Evolutionary conservation across 2,113 vertebrate genomes (phyloP).

Genomic region (Triplophysa dalaica): DNA sequence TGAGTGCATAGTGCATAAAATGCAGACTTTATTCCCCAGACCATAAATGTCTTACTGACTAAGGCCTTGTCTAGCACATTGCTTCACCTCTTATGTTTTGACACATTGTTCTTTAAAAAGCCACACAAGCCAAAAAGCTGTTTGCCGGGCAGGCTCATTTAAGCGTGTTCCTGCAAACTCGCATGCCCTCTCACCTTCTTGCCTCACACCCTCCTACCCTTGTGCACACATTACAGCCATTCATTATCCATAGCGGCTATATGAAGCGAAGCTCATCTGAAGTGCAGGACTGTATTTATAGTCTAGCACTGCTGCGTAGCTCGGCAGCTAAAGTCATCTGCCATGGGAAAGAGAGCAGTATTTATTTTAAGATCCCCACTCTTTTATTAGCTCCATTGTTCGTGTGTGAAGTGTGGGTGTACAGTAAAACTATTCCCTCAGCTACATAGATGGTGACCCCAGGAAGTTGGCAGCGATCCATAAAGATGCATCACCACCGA

Average conservation of each 20-base stretch:
- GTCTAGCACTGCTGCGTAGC: constrained; percentile 1
- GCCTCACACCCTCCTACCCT: neutral
- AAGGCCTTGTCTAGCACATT: neutral
- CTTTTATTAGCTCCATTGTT: constrained; percentile 27
- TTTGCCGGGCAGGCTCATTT: neutral
- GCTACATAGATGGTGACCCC: neutral
- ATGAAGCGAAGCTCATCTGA: constrained; percentile 24
- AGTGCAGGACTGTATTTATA: constrained; percentile 23
- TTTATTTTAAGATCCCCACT: constrained; percentile 25
- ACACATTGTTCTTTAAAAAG: constrained; percentile 20
- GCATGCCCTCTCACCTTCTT: constrained; percentile 10
- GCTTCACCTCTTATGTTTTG: neutral
- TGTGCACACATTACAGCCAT: constrained; percentile 19
- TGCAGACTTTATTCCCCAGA: neutral
- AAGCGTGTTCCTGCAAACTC: neutral
- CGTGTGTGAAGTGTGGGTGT: neutral
- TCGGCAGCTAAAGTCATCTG: constrained; percentile 27
- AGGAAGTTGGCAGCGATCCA: constrained; percentile 18
- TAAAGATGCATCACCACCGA: constrained; percentile 1
- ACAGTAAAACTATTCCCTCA: constrained; percentile 22
- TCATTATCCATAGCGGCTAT: constrained; percentile 31
- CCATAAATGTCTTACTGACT: neutral
- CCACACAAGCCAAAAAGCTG: neutral
- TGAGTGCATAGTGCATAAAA: neutral
- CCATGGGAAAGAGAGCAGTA: neutral